phyloP scores from a whole-genome alignment of 2,113 vertebrate species.

The Triplophysa tibetana region DNA sequence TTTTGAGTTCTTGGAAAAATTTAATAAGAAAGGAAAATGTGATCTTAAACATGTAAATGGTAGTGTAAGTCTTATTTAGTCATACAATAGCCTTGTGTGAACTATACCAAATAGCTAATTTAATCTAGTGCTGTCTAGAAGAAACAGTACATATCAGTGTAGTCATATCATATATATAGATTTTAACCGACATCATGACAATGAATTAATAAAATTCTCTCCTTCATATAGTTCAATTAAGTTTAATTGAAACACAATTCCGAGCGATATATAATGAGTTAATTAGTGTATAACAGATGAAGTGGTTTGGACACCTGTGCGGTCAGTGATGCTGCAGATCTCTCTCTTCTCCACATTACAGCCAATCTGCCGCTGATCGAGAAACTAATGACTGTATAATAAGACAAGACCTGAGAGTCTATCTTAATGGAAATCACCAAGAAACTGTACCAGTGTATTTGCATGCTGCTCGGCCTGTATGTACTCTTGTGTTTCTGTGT shows the following conservation, averaged over 20 bases:
- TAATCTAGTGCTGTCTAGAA: no score
- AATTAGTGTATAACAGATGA: constrained; percentile 44
- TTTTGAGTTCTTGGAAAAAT: no score
- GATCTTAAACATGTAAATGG: no score
- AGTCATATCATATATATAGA: background rate
- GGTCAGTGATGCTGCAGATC: constrained; percentile 49
- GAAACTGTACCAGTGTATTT: constrained; percentile 24
- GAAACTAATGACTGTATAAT: constrained; percentile 55
- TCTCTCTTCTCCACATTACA: constrained; percentile 51
- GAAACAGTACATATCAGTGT: no score
- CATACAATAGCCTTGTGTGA: no score
- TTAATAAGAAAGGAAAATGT: no score
- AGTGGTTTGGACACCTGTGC: constrained; percentile 42
- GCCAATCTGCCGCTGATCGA: constrained; percentile 48
- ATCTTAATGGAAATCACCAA: constrained; percentile 57
- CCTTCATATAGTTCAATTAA: background rate
- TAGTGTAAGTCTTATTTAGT: no score
- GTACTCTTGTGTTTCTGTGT: background rate
- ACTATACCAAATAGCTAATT: no score
- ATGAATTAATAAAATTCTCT: background rate
- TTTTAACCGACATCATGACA: background rate
- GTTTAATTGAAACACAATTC: constrained; percentile 24
- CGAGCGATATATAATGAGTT: constrained; percentile 43
- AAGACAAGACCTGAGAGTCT: constrained; percentile 53
- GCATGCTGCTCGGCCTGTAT: background rate